Base-by-base conservation (phyloP, 2,888 invertebrate genomes). In the Corythucha ciliata region DNA sequence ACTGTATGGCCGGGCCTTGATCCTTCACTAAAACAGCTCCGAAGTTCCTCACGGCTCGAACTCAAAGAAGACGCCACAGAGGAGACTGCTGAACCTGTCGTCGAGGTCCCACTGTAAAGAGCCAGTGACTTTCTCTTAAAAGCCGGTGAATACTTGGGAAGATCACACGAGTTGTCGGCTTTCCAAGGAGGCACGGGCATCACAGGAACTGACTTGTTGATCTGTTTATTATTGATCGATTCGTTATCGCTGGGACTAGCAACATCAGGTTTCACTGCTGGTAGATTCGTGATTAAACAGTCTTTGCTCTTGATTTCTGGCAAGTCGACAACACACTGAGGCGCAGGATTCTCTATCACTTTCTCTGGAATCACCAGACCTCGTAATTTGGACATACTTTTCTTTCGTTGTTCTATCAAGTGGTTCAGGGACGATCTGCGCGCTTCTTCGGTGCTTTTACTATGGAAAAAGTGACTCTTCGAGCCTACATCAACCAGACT, bases 361-460 rank as follows among this genome's bases (percentile, higher is more conserved):
- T 76, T 74, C 62, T 90, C 89, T 4, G 90, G 90, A 65, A 91
- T 91, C 26, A 88, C 84, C 61, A 91, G 70, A n/a, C 89, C 90
- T 63, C 88, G 77, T 53, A 91, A 69, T 68, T 89, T 90, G 2
- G 87, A 85, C 69, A 88, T 78, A 18, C 83, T 83, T 64, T 81
- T 82, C 59, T 82, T 79, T 50, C 89, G 75, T 66, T 88, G 86
- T 67, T 89, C 89, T 60, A 85, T 77, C 59, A 89, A 70, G 60
- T 81, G 79, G 62, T 80, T 82, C 63, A 86, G 73, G 55, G 82
- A 81, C 1, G 77, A 77, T 65, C 77, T 77, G 57, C 79, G 76
- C 7, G 58, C 54, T 59, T 70, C 68, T 57, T 69, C 72, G 60
- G 69, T 72, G 52, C 47, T 60, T 29, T 61, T 63, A 36, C 62